Evolutionary conservation across 2,113 vertebrate species (phyloP).

Genomic region (Xiphorhynchus elegans): DNA sequence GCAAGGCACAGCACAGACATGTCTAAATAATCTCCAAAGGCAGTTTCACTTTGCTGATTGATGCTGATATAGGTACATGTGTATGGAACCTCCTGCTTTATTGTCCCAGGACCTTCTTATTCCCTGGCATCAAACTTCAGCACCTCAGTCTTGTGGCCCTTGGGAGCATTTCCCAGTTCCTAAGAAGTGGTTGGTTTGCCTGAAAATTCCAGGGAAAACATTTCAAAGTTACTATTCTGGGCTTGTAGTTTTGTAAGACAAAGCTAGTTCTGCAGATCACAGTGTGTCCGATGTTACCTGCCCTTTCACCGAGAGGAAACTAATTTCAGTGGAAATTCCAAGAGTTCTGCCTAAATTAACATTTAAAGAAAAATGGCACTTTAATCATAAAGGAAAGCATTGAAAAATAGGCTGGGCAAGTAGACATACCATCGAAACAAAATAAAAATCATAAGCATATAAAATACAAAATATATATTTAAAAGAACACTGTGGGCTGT

Average conservation of each 20-base stretch:
- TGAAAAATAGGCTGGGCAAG: neutral
- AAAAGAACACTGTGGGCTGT: neutral
- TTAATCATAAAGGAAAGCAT: neutral
- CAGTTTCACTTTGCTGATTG: conserved; percentile 1
- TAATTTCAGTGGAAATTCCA: neutral
- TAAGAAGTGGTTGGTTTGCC: neutral
- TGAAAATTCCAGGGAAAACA: neutral
- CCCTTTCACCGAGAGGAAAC: neutral
- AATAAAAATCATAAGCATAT: neutral
- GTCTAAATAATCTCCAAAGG: conserved; percentile 36
- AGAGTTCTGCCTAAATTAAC: neutral
- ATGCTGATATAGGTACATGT: neutral
- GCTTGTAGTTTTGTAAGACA: neutral
- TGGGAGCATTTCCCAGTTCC: neutral
- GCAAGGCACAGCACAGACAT: neutral
- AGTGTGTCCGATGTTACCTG: neutral
- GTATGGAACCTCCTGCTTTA: neutral
- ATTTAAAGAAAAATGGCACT: neutral
- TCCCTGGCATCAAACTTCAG: neutral
- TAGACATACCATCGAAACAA: neutral
- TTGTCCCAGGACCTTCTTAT: neutral
- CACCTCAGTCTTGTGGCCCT: neutral
- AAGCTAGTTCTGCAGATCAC: neutral
- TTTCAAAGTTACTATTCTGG: neutral
- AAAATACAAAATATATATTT: neutral